phyloP scores from a whole-genome alignment of 1,140 invertebrate genomes.

The Trichonephila inaurata region DNA sequence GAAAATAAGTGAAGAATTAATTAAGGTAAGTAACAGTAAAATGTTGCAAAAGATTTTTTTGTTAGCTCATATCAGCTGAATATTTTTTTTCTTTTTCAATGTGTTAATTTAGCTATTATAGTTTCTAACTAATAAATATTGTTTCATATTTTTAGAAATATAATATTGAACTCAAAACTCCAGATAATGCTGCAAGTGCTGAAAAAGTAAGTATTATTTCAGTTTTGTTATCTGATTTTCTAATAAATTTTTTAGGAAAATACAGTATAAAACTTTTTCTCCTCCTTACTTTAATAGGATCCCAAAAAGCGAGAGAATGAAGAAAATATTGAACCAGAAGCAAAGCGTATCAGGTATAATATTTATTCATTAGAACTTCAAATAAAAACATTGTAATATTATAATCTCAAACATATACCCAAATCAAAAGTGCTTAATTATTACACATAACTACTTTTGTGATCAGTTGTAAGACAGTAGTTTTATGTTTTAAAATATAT shows the following conservation, averaged over 20 bases:
- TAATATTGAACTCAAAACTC: conserved; percentile 24
- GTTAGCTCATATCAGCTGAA: too few relatives aligned
- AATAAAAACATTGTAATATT: too few relatives aligned
- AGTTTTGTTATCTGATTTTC: neutral
- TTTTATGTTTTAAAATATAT: too few relatives aligned
- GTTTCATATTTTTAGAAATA: neutral
- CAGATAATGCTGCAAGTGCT: neutral
- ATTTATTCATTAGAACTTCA: neutral
- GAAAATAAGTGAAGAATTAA: conserved; percentile 92
- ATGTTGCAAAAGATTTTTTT: too few relatives aligned
- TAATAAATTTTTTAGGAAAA: neutral
- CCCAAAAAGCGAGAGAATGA: conserved; percentile 66
- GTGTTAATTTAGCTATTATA: too few relatives aligned
- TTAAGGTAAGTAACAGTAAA: conserved; percentile 79
- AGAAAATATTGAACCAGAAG: conserved; percentile 59
- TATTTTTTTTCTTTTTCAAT: too few relatives aligned
- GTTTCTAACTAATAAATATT: too few relatives aligned
- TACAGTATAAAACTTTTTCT: neutral
- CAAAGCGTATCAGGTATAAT: conserved; percentile 50
- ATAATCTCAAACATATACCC: too few relatives aligned
- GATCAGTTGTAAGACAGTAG: too few relatives aligned
- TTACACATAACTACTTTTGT: too few relatives aligned
- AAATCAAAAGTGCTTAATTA: too few relatives aligned
- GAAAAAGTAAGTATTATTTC: conserved; percentile 41
- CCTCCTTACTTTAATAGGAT: neutral